These are phyloP conservation scores for Drosophila niveifrons DNA, from an alignment of 2,888 invertebrate species.

Conservation along the genomic window DNA sequence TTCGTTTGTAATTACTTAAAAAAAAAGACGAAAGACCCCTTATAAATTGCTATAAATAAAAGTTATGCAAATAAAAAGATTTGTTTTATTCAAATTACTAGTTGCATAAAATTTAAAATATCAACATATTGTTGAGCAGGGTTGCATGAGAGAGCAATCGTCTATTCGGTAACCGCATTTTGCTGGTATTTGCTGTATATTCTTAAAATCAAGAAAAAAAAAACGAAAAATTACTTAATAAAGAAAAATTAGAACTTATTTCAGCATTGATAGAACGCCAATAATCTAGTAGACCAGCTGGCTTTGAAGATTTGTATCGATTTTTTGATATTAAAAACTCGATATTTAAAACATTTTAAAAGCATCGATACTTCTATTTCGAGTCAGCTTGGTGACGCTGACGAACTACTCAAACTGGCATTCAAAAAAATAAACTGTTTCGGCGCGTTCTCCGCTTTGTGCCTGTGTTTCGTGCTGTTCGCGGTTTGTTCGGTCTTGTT, in stretches of 20 bases:
- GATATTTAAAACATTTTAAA: not conserved
- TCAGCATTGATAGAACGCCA: no score
- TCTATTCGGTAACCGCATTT: not conserved
- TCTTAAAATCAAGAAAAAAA: no score
- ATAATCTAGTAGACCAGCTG: no score
- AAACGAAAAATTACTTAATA: no score
- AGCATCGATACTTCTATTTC: not conserved
- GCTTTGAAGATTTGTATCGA: no score
- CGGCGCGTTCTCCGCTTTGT: slow-evolving; percentile 69
- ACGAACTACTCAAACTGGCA: slow-evolving; percentile 49
- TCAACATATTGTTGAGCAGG: slow-evolving; percentile 43
- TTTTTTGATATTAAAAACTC: not conserved
- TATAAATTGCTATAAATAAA: not conserved
- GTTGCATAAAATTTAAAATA: slow-evolving; percentile 26
- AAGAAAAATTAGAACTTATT: no score
- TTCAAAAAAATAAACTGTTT: slow-evolving; percentile 75
- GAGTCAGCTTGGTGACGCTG: slow-evolving; percentile 41
- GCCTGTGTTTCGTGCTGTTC: slow-evolving; percentile 44
- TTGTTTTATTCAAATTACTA: not conserved
- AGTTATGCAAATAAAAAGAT: not conserved
- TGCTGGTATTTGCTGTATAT: no score
- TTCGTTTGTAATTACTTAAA: not conserved
- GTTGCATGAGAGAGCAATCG: slow-evolving; percentile 40
- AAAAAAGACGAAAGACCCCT: not conserved
- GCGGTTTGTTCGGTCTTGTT: slow-evolving; percentile 23